phyloP scores from a whole-genome alignment of 2,797 vertebrate genomes.

The Channallabes apus region DNA sequence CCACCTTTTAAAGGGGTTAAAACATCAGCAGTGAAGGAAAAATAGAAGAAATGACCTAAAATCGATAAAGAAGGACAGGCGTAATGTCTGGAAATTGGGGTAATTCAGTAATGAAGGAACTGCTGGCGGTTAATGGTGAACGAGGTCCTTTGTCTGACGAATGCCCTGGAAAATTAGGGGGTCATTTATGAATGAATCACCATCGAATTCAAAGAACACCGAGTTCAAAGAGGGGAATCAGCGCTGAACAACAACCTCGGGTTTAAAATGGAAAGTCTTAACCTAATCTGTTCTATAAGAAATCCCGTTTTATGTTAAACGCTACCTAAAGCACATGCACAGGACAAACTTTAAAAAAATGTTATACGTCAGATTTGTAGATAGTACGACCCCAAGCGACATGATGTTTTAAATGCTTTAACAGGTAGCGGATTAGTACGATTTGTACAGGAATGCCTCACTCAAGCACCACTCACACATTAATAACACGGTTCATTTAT shows the following conservation, averaged over 20 bases:
- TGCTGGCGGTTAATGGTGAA: neutral
- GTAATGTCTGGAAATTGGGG: neutral
- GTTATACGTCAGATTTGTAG: too few relatives aligned
- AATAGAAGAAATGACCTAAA: neutral
- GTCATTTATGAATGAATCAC: constrained; percentile 12
- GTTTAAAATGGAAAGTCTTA: neutral
- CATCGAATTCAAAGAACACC: neutral
- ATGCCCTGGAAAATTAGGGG: neutral
- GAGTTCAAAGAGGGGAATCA: neutral
- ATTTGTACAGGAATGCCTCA: neutral
- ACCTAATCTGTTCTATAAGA: neutral
- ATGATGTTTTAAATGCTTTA: neutral
- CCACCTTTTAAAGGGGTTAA: neutral
- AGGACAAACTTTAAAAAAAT: too few relatives aligned
- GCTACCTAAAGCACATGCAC: neutral
- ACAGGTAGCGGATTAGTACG: neutral
- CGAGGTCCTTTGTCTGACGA: neutral
- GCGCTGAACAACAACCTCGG: neutral
- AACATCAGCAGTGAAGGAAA: neutral
- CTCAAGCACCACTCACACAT: neutral
- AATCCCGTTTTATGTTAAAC: neutral
- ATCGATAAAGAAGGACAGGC: neutral
- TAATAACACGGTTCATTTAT: neutral
- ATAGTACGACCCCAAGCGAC: neutral
- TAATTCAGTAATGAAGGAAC: neutral